These are phyloP conservation scores for Fulmarus glacialis DNA, from an alignment of 2,113 vertebrate genomes.

Conservation along the genomic window DNA sequence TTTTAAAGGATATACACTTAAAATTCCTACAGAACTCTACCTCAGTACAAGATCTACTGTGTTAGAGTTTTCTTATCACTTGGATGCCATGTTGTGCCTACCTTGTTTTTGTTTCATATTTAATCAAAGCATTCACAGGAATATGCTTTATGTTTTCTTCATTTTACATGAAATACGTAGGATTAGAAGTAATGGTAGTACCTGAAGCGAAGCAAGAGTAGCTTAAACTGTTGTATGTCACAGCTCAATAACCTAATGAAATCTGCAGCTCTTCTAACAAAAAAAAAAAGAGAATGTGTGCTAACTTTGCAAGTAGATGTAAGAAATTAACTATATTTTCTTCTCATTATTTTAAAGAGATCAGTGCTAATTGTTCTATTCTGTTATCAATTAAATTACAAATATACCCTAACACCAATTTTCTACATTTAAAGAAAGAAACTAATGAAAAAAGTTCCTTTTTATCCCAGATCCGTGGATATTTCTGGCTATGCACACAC, in stretches of 20 bases:
- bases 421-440: not conserved
- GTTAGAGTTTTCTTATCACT: not conserved
- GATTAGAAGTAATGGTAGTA: not conserved
- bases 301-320: not conserved
- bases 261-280: not conserved
- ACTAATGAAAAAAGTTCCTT: not conserved
- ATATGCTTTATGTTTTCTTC: not conserved
- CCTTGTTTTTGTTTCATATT: not conserved
- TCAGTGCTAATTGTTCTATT: not conserved
- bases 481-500: not conserved
- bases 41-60: not conserved
- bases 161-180: not conserved
- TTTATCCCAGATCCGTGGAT: not conserved
- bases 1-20: conserved; percentile 9
- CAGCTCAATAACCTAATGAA: not conserved
- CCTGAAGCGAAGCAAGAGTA: not conserved
- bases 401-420: not conserved
- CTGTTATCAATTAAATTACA: conserved; percentile 9
- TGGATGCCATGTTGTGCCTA: not conserved
- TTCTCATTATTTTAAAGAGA: not conserved
- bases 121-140: not conserved
- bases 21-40: conserved; percentile 21
- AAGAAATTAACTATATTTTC: not conserved
- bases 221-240: not conserved
- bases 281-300: not conserved